Conservation (phyloP, 2,888 invertebrate species). For the Monopis laevigella region DNA sequence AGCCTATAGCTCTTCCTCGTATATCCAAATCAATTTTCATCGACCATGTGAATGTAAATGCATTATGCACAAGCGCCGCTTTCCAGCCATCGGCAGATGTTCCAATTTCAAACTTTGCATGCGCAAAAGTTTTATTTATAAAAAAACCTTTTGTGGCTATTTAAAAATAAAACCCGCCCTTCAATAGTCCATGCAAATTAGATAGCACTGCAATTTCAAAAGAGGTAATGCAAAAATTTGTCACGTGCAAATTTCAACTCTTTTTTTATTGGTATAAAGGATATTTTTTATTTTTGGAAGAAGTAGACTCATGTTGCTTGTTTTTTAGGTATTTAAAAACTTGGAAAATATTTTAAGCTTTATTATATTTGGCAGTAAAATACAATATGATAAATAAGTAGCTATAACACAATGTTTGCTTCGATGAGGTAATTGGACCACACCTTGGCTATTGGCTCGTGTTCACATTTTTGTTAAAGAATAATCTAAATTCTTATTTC, state of each 20-base stretch:
- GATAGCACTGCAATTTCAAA: slow-evolving; percentile 20
- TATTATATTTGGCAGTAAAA: no score
- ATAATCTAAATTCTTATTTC: no score
- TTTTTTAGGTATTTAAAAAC: neutral
- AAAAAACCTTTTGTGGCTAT: slow-evolving; percentile 64
- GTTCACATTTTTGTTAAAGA: no score
- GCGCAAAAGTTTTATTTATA: slow-evolving; percentile 48
- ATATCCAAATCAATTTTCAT: no score
- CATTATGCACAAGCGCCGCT: no score
- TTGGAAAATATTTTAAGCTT: no score
- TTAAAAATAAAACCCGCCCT: slow-evolving; percentile 55
- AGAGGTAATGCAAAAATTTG: neutral
- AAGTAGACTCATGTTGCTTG: neutral
- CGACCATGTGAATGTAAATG: no score
- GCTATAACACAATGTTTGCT: no score
- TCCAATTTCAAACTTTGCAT: slow-evolving; percentile 46
- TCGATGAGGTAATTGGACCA: no score
- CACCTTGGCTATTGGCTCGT: no score
- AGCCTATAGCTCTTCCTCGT: no score
- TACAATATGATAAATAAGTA: no score
- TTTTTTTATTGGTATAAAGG: neutral
- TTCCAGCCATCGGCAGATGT: slow-evolving; percentile 66
- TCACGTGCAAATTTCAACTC: neutral
- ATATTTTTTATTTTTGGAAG: neutral
- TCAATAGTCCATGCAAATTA: slow-evolving; percentile 64